Evolutionary conservation across 2,113 vertebrate genomes (phyloP).

Genomic region (Bombycilla garrulus): DNA sequence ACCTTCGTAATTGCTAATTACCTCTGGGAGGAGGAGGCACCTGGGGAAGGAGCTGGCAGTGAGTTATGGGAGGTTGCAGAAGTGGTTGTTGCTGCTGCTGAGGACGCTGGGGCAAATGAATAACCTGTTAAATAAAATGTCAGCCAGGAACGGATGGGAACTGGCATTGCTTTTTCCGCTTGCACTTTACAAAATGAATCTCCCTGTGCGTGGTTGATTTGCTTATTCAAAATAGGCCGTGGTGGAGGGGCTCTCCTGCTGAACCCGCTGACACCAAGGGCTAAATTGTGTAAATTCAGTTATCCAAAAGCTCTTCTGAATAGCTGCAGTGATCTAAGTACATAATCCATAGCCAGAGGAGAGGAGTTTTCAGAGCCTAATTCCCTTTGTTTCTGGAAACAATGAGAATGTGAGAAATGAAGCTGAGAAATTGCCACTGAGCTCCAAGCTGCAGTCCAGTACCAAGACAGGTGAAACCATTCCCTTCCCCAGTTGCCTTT

Average conservation of each 20-base stretch:
- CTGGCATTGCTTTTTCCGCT: neutral
- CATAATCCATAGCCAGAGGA: neutral
- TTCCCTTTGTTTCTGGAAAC: neutral
- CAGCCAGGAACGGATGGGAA: neutral
- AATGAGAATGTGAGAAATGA: neutral
- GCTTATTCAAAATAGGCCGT: neutral
- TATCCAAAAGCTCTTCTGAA: neutral
- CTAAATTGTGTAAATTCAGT: neutral
- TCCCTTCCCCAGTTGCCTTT: neutral
- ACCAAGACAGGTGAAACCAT: neutral
- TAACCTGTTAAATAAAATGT: conserved; percentile 35
- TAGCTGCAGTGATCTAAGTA: neutral
- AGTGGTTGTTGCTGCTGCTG: neutral
- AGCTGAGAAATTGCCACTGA: neutral
- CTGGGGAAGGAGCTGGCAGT: neutral
- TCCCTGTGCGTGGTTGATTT: neutral
- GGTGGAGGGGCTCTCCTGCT: neutral
- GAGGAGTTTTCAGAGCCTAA: neutral
- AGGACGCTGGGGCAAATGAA: neutral
- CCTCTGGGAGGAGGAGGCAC: neutral
- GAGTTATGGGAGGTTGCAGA: neutral
- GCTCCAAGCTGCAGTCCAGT: neutral
- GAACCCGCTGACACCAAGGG: neutral
- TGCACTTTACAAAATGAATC: neutral
- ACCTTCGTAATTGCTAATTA: neutral